Percentiles rank a stretch among this genome's conserved stretches.
Evolutionary conservation across 2,888 invertebrate genomes (phyloP).

Genomic region (Malthinus flaveolus): DNA sequence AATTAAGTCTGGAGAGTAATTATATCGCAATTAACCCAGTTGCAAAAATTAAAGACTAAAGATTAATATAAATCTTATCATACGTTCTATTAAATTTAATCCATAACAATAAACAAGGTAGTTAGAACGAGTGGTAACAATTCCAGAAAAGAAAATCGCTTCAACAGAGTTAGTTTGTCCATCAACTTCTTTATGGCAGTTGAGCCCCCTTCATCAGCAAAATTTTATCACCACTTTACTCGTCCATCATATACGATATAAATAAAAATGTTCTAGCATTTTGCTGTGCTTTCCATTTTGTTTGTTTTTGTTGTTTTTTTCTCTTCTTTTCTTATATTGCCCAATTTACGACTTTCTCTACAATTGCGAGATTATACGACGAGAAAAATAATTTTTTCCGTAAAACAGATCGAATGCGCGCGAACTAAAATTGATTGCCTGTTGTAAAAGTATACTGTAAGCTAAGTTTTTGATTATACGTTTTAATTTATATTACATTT

Average conservation of each 20-base stretch:
- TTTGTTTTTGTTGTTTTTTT: background rate
- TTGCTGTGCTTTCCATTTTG: constrained; percentile 23
- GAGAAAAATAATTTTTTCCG: no score
- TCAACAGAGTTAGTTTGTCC: constrained; percentile 26
- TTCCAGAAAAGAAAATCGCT: constrained; percentile 27
- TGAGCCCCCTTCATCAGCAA: constrained; percentile 41
- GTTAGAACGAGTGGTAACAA: constrained; percentile 28
- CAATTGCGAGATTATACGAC: no score
- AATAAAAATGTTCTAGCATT: constrained; percentile 24
- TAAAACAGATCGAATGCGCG: no score
- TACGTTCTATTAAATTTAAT: constrained; percentile 22
- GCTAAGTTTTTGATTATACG: no score
- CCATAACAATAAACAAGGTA: constrained; percentile 30
- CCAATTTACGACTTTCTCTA: no score
- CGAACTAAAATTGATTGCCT: no score
- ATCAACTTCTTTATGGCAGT: constrained; percentile 36
- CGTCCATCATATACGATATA: constrained; percentile 28
- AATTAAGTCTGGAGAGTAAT: background rate
- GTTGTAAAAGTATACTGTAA: no score
- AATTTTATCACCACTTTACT: constrained; percentile 37
- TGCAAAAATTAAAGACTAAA: constrained; percentile 17
- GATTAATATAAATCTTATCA: constrained; percentile 17
- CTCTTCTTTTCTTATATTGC: no score
- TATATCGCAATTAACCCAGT: constrained; percentile 7
- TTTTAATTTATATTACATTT: no score